Evolutionary conservation across 2,797 vertebrate species (phyloP).

Genomic region (Phalanger gymnotis): DNA sequence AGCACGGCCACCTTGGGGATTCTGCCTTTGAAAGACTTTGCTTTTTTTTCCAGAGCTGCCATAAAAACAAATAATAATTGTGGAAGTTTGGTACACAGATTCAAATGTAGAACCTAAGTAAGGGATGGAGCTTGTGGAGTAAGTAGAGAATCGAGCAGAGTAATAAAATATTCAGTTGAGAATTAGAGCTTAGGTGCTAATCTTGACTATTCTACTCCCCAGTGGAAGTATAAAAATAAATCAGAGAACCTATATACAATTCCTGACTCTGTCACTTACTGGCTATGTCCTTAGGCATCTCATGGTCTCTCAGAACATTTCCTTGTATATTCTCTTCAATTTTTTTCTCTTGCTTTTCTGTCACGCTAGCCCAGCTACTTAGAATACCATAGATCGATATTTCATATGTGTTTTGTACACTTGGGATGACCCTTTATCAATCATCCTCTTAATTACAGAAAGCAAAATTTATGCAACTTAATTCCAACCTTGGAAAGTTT

Average conservation of each 20-base stretch:
- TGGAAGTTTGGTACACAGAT: neutral
- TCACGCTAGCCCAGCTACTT: neutral
- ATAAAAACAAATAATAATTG: neutral
- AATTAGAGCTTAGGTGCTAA: neutral
- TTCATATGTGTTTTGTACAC: neutral
- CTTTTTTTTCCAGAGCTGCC: neutral
- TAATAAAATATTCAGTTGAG: neutral
- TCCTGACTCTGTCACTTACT: neutral
- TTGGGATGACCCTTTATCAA: neutral
- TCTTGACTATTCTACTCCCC: neutral
- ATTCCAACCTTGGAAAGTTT: neutral
- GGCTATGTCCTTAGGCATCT: neutral
- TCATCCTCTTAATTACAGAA: neutral
- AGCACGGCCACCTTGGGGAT: neutral
- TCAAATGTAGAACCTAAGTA: neutral
- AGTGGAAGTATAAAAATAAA: neutral
- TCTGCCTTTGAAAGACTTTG: neutral
- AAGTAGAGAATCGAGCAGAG: neutral
- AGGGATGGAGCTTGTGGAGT: neutral
- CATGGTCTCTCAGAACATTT: neutral
- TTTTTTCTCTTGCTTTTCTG: neutral
- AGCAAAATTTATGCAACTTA: neutral
- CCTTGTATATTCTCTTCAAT: neutral
- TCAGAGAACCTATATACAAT: neutral
- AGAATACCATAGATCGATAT: neutral